Evolutionary conservation across 1,140 invertebrate genomes (phyloP), one percentile per base, ranked within the genome.

Genomic region (Drosophila pseudoananassae): DNA sequence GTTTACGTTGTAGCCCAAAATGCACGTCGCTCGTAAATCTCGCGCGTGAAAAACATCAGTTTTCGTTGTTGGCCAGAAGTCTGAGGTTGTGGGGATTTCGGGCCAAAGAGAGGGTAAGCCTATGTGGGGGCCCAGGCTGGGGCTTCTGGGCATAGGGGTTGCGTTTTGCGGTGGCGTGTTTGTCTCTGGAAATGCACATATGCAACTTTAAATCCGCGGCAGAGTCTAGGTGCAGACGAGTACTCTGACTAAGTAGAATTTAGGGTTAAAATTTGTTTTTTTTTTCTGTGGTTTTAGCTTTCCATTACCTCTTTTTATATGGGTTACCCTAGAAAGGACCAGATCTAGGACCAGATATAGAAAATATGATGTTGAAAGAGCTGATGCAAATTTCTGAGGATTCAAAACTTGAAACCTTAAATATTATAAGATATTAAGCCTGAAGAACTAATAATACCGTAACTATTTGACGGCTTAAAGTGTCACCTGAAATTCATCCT

Each of bases 11-110:
- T 77, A 73, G 52, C 69, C 56, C 82, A 49, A 85, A 87, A 82
- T 82, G 78, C 69, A 85, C 83, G 74, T 61, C 66, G 70, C 77
- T 87, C 82, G 82, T 85, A 85, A 85, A 85, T 85, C 82, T 85
- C 78, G 82, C 74, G 73, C 77, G 77, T 77, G 82, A 87, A 85
- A 74, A 85, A 85, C 82, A 87, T 87, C 82, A 85, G 82, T 78
- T 82, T 75, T 52, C 29, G 54, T 51, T 83, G 64, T 76, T 78
- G 64, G 54, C 47, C 53, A 55, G 55, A 52, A 74, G 69, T 66
- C 49, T 68, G 76, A 38, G 49, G 51, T 50, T 72, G 56, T 23
- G 29, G 20, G 65, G 40, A 12, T 49, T 71, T 52, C 17, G 29
- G 29, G 63, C 38, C 8, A 4, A n/a, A 38, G 46, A 40, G 69